Percentiles rank a stretch among this genome's conserved stretches.
Conservation (phyloP, 2,113 vertebrate species). For the Embiotoca jacksoni region DNA sequence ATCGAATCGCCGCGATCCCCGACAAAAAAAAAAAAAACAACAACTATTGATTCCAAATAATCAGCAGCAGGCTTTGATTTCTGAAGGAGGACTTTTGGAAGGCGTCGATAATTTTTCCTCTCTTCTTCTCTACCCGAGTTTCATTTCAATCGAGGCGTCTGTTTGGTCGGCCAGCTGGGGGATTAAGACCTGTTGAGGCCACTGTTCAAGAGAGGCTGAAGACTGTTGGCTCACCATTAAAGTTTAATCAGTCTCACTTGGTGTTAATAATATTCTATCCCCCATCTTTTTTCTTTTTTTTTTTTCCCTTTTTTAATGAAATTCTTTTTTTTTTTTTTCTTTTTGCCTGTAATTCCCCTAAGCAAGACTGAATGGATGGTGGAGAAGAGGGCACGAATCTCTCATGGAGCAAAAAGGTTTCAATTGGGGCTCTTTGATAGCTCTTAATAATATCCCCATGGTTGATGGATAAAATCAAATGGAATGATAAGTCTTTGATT, state of each 20-base stretch:
- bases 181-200: slow-evolving; percentile 84
- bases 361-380: slow-evolving; percentile 56
- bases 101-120: slow-evolving; percentile 41
- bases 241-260: slow-evolving; percentile 78
- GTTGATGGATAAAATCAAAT: slow-evolving; percentile 78
- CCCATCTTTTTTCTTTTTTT: slow-evolving; percentile 30
- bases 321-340: slow-evolving; percentile 39
- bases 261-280: slow-evolving; percentile 59
- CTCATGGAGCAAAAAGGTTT: slow-evolving; percentile 77
- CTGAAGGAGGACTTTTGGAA: not conserved
- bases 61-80: slow-evolving; percentile 43
- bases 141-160: slow-evolving; percentile 73
- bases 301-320: slow-evolving; percentile 58
- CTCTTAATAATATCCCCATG: slow-evolving; percentile 76
- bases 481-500: slow-evolving; percentile 81
- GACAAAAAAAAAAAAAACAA: slow-evolving; percentile 43
- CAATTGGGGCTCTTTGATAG: slow-evolving; percentile 78
- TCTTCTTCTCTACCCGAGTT: slow-evolving; percentile 24
- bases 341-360: slow-evolving; percentile 49
- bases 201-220: slow-evolving; percentile 50
- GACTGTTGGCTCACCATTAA: slow-evolving; percentile 80
- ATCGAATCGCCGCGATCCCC: slow-evolving; percentile 13
- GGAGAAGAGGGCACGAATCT: slow-evolving; percentile 45
- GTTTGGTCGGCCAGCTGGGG: slow-evolving; percentile 70
- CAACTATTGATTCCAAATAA: slow-evolving; percentile 59